Conservation (phyloP, 2,797 vertebrate genomes). For the Intellagama lesueurii region DNA sequence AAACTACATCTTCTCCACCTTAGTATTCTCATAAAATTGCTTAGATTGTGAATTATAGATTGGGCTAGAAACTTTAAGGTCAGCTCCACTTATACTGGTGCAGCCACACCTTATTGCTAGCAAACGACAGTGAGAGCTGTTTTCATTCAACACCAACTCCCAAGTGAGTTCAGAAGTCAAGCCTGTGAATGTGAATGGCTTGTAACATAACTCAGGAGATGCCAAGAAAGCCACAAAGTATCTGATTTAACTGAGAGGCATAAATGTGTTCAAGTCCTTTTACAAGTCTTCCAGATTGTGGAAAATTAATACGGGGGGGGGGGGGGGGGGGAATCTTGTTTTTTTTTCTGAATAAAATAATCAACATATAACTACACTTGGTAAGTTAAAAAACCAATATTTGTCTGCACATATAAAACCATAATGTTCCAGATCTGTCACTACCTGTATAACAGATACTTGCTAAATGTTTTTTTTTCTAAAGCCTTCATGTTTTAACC, state of each 20-base stretch:
- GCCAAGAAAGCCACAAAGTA: not conserved
- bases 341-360: not conserved
- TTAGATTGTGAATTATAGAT: not conserved
- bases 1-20: not conserved
- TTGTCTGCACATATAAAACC: not conserved
- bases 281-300: not conserved
- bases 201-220: not conserved
- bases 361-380: not conserved
- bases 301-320: not conserved
- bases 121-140: not conserved
- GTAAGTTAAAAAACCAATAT: not conserved
- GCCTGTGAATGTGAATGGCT: not conserved
- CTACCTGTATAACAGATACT: not conserved
- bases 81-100: not conserved
- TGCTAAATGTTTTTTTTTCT: not conserved
- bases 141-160: not conserved
- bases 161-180: not conserved
- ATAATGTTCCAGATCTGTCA: not conserved
- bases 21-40: not conserved
- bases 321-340: not conserved
- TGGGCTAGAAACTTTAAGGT: not conserved
- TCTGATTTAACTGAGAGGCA: not conserved
- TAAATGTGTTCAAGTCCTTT: not conserved
- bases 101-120: too few relatives aligned
- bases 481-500: not conserved